phyloP scores from a whole-genome alignment of 1,140 invertebrate species.

The Pachypeltis micranthus region DNA sequence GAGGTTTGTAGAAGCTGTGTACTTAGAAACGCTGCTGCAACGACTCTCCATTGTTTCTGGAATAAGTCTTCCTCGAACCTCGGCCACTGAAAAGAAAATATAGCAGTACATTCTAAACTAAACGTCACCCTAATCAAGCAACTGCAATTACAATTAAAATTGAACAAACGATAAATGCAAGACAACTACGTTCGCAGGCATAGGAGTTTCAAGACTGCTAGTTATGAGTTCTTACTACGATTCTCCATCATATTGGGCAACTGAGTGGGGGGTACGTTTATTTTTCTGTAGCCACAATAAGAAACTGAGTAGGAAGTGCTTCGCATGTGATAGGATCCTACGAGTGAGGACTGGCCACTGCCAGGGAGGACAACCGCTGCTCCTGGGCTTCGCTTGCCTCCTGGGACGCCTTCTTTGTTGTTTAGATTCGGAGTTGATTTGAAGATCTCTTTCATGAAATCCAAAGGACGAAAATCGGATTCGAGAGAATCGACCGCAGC shows the following conservation, averaged over 20 bases:
- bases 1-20: conserved; percentile 48
- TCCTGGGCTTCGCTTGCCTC: conserved; percentile 44
- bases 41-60: conserved; percentile 26
- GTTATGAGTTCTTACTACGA: no score
- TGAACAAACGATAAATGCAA: no score
- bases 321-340: conserved; percentile 49
- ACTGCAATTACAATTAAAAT: no score
- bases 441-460: conserved; percentile 87
- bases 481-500: conserved; percentile 84
- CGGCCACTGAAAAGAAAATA: conserved; percentile 24
- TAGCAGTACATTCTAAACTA: no score
- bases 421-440: conserved; percentile 91
- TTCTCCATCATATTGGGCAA: conserved; percentile 36
- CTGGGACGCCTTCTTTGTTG: conserved; percentile 59
- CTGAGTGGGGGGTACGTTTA: conserved; percentile 48
- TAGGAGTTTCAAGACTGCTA: no score
- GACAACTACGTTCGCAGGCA: no score
- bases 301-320: conserved; percentile 89
- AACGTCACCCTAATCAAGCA: no score
- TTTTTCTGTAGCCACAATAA: conserved; percentile 47
- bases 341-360: conserved; percentile 15
- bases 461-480: conserved; percentile 70
- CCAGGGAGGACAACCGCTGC: conserved; percentile 34
- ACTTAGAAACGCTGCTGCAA: conserved; percentile 38
- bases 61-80: conserved; percentile 39